Conservation (phyloP, 2,888 invertebrate species). For the Cheilosia pagana region DNA sequence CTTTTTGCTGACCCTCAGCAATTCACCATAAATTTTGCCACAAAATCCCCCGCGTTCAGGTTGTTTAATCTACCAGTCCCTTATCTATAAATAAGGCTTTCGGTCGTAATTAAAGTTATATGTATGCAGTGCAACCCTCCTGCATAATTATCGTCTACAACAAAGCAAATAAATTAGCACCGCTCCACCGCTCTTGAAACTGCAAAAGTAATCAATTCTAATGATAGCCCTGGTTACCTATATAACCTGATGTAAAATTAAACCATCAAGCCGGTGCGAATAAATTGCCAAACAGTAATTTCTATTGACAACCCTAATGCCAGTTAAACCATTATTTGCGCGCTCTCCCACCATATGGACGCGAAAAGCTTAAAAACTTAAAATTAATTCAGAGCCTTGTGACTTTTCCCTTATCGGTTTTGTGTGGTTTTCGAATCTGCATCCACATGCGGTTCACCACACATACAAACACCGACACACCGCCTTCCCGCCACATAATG, state of each 20-base stretch:
- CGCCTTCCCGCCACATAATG: conserved; percentile 13
- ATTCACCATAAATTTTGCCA: conserved; percentile 23
- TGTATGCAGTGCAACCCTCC: not conserved
- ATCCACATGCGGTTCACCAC: conserved; percentile 24
- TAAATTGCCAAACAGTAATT: conserved; percentile 59
- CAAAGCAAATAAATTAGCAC: conserved; percentile 46
- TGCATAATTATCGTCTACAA: conserved; percentile 28
- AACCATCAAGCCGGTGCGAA: conserved; percentile 51
- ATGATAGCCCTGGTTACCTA: conserved; percentile 38
- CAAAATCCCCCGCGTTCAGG: conserved; percentile 5
- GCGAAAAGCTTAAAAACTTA: conserved; percentile 16
- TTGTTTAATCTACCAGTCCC: conserved; percentile 5
- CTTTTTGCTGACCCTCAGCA: not conserved
- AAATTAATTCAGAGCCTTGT: conserved; percentile 25
- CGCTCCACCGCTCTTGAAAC: conserved; percentile 16
- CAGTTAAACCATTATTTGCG: conserved; percentile 46
- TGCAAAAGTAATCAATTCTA: conserved; percentile 49
- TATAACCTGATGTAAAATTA: conserved; percentile 40
- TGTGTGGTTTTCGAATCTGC: not conserved
- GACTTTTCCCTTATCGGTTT: not conserved
- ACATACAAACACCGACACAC: not conserved
- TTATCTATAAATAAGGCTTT: conserved; percentile 34
- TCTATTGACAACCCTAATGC: conserved; percentile 58
- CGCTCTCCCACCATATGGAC: not conserved
- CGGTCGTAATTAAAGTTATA: conserved; percentile 18